Percentiles rank a stretch among this genome's conserved stretches.
These are phyloP conservation scores for Etheostoma spectabile DNA, from an alignment of 2,113 vertebrate genomes.

Conservation along the genomic window DNA sequence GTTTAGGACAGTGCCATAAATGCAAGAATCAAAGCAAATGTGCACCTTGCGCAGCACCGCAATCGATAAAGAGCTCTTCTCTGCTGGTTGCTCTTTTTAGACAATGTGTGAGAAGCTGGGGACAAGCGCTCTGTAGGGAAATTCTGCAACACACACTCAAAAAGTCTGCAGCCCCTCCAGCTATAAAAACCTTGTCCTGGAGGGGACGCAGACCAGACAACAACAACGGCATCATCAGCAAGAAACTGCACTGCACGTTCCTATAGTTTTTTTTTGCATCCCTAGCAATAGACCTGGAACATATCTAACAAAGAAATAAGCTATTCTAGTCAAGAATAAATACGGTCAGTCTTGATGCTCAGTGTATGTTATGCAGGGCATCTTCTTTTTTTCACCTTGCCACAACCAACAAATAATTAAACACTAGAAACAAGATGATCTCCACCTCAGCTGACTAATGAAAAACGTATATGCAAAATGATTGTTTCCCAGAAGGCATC, in stretches of 20 bases:
- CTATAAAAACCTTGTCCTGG: background rate
- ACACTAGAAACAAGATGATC: background rate
- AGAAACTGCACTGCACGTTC: constrained; percentile 4
- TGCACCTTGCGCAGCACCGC: background rate
- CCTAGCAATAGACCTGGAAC: background rate
- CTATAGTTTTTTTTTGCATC: background rate
- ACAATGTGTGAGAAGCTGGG: background rate
- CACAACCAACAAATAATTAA: background rate
- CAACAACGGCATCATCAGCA: background rate
- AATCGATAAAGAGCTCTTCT: background rate
- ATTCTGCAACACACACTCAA: background rate
- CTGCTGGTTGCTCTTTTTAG: no score
- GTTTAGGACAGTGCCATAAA: background rate
- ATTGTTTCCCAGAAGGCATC: constrained; percentile 26
- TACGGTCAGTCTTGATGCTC: background rate
- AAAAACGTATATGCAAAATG: background rate
- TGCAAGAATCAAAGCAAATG: background rate
- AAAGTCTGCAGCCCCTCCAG: background rate
- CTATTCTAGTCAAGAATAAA: background rate
- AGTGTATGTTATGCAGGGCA: background rate
- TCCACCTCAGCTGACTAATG: background rate
- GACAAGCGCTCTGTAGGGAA: background rate
- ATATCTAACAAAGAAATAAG: background rate
- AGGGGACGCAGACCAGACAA: background rate
- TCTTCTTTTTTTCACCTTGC: background rate